Conservation (phyloP, 2,113 vertebrate genomes). For the Entosphenus tridentatus region DNA sequence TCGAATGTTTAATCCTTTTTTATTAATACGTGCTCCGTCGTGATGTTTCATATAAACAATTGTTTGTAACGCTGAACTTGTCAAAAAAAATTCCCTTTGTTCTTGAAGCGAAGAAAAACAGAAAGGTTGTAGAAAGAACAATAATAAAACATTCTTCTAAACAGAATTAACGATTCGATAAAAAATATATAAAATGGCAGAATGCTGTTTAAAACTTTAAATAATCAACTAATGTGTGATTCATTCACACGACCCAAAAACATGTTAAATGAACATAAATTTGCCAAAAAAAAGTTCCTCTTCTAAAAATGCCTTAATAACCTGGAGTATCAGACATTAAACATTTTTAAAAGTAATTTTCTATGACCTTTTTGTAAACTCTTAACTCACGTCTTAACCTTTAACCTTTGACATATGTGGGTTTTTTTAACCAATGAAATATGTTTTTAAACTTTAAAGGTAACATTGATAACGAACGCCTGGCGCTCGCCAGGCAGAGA, state of each 20-base stretch:
- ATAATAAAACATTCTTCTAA: no score
- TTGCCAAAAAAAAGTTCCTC: no score
- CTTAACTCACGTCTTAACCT: slow-evolving; percentile 91
- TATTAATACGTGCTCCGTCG: background rate
- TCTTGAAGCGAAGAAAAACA: background rate
- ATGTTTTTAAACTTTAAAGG: slow-evolving; percentile 99
- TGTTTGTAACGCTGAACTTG: background rate
- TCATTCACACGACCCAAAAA: no score
- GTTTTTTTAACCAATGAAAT: slow-evolving; percentile 98
- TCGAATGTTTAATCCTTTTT: no score
- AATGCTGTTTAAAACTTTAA: no score
- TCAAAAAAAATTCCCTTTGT: background rate
- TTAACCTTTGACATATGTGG: slow-evolving; percentile 77
- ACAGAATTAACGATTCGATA: no score
- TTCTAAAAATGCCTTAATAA: no score
- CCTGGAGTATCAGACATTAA: no score
- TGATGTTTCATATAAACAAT: background rate
- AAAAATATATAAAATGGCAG: no score
- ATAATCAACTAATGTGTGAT: no score
- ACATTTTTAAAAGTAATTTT: background rate
- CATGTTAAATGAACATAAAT: no score
- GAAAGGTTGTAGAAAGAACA: slow-evolving; percentile 1
- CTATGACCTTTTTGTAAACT: slow-evolving; percentile 62
- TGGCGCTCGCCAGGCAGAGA: slow-evolving; percentile 99
- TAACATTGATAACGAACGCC: slow-evolving; percentile 99